These are phyloP conservation scores for Menidia menidia DNA, from an alignment of 2,797 vertebrate genomes.

Conservation along the genomic window DNA sequence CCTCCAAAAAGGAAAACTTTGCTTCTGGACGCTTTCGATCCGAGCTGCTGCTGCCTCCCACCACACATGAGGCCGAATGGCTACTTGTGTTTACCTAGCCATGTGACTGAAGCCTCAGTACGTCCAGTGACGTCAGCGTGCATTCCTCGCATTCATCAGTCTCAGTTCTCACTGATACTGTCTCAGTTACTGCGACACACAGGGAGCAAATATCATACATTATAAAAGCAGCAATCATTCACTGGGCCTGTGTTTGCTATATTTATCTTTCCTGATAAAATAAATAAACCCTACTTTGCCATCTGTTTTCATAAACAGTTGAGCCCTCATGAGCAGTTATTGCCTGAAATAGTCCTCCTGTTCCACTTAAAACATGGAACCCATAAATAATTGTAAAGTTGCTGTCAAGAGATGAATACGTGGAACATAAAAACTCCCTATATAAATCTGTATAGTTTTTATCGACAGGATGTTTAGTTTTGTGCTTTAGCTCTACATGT, in stretches of 20 bases:
- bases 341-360: slow-evolving; percentile 70
- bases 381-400: slow-evolving; percentile 68
- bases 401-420: slow-evolving; percentile 59
- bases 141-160: slow-evolving; percentile 73
- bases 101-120: slow-evolving; percentile 62
- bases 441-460: slow-evolving; percentile 53
- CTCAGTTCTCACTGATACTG: slow-evolving; percentile 67
- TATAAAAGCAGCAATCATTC: slow-evolving; percentile 62
- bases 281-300: slow-evolving; percentile 58
- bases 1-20: slow-evolving; percentile 38
- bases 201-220: slow-evolving; percentile 56
- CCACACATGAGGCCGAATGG: slow-evolving; percentile 35
- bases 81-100: slow-evolving; percentile 71
- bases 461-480: slow-evolving; percentile 16
- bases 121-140: slow-evolving; percentile 66
- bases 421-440: slow-evolving; percentile 48
- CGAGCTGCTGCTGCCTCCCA: slow-evolving; percentile 31
- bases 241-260: slow-evolving; percentile 50
- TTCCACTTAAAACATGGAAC: slow-evolving; percentile 62
- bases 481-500: slow-evolving; percentile 3
- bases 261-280: slow-evolving; percentile 64
- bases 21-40: slow-evolving; percentile 36
- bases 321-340: slow-evolving; percentile 46
- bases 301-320: slow-evolving; percentile 67
- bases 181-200: slow-evolving; percentile 49